Percentiles rank a stretch among this genome's conserved stretches.
These are phyloP conservation scores for Hydra vulgaris DNA, from an alignment of 30 jellyfish, hydroid and myxozoan genomes.

Conservation along the genomic window DNA sequence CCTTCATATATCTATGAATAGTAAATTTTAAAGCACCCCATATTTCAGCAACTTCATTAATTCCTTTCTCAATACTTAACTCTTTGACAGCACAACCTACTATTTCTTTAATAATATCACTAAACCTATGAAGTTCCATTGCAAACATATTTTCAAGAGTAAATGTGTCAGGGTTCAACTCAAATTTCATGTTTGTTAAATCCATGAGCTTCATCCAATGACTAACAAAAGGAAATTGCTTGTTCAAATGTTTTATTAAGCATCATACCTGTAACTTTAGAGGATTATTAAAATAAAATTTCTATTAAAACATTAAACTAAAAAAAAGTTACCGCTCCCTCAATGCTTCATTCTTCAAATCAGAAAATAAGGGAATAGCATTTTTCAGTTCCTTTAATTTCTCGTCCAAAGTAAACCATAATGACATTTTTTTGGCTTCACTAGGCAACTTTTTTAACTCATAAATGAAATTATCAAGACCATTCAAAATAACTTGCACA, in stretches of 20 bases:
- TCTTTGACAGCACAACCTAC: slow-evolving; percentile 89
- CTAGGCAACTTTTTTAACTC: slow-evolving; percentile 59
- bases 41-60: slow-evolving; percentile 80
- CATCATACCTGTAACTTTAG: not conserved
- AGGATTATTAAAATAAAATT: not conserved
- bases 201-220: slow-evolving; percentile 92
- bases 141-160: slow-evolving; percentile 90
- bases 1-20: slow-evolving; percentile 77
- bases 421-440: slow-evolving; percentile 60
- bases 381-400: slow-evolving; percentile 67
- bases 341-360: slow-evolving; percentile 83
- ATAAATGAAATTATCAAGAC: slow-evolving; percentile 69
- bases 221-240: slow-evolving; percentile 11
- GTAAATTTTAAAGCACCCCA: slow-evolving; percentile 73
- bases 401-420: slow-evolving; percentile 66
- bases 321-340: slow-evolving; percentile 55
- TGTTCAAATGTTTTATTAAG: not conserved
- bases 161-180: slow-evolving; percentile 84
- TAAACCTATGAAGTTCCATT: slow-evolving; percentile 90
- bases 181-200: slow-evolving; percentile 75
- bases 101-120: slow-evolving; percentile 76
- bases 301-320: not conserved
- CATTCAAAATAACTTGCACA: slow-evolving; percentile 62
- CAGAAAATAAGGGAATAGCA: slow-evolving; percentile 75
- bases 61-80: slow-evolving; percentile 82